Percentiles rank a stretch among this genome's conserved stretches.
These are phyloP conservation scores for Ephestia elutella DNA, from an alignment of 1,140 invertebrate genomes.

Conservation along the genomic window DNA sequence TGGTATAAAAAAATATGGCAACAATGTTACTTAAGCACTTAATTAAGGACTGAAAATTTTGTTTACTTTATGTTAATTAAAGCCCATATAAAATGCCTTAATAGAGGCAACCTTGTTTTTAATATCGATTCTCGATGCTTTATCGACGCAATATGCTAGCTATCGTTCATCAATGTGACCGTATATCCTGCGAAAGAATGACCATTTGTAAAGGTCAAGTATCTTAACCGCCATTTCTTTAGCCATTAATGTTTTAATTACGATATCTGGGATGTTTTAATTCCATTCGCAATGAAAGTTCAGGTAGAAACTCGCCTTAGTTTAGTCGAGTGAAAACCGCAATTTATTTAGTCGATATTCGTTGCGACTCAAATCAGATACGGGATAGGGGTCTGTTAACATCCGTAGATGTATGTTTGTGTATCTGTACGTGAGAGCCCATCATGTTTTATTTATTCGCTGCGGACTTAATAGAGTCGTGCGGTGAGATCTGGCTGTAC, in stretches of 20 bases:
- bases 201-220: neutral
- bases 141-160: neutral
- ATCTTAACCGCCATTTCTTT: neutral
- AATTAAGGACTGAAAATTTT: no score
- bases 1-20: no score
- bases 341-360: conserved; percentile 9
- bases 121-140: neutral
- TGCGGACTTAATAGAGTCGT: conserved; percentile 70
- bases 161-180: neutral
- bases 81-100: neutral
- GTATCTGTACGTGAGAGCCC: conserved; percentile 65
- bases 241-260: neutral
- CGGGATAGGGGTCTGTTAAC: conserved; percentile 60
- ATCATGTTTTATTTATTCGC: conserved; percentile 74
- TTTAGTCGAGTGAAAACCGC: conserved; percentile 5
- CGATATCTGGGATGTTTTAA: no score
- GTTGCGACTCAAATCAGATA: conserved; percentile 53
- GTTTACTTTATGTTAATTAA: neutral
- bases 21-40: no score
- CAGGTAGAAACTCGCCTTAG: neutral
- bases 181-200: neutral
- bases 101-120: neutral
- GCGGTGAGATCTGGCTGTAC: conserved; percentile 63
- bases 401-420: conserved; percentile 49
- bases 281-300: no score